Evolutionary conservation across 1,140 invertebrate species (phyloP).

Genomic region (Aphelinus atriplicis): DNA sequence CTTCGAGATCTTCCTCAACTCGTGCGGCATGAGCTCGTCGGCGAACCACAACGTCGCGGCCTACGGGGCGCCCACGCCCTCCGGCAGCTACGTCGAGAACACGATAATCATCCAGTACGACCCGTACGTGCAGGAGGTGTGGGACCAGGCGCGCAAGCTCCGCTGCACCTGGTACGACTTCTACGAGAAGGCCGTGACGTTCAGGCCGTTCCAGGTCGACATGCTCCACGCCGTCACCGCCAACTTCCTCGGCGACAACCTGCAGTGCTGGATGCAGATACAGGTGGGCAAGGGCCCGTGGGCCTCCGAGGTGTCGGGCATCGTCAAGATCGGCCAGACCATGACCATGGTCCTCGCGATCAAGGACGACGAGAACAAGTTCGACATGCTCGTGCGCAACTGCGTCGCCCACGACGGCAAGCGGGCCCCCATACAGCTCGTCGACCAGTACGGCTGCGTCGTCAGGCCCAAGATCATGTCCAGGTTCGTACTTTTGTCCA

Average conservation of each 20-base stretch:
- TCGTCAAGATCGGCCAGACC: conserved; percentile 94
- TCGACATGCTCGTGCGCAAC: conserved; percentile 93
- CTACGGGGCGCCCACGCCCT: conserved; percentile 83
- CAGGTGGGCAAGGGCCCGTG: conserved; percentile 94
- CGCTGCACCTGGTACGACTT: conserved; percentile 95
- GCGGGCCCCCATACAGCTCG: conserved; percentile 89
- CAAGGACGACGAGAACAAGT: conserved; percentile 95
- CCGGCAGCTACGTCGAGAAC: conserved; percentile 93
- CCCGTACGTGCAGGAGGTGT: conserved; percentile 92
- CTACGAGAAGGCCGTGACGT: conserved; percentile 94
- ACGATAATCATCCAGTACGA: conserved; percentile 96
- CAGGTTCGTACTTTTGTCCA: conserved; percentile 48
- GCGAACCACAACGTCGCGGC: conserved; percentile 84
- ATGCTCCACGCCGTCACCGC: conserved; percentile 93
- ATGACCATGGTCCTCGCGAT: conserved; percentile 97
- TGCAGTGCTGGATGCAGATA: conserved; percentile 97
- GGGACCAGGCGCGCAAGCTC: conserved; percentile 86
- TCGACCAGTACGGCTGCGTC: conserved; percentile 92
- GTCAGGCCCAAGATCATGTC: conserved; percentile 94
- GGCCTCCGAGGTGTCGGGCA: conserved; percentile 93
- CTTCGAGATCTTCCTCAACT: conserved; percentile 91
- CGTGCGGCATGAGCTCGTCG: conserved; percentile 89
- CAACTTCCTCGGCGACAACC: conserved; percentile 93
- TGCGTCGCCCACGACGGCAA: conserved; percentile 95
- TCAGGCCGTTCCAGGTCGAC: conserved; percentile 92